A percentile compares a stretch with the other conserved stretches of the same genome.
Evolutionary conservation across 2,888 invertebrate species (phyloP).

Genomic region (Odontocolon sp.): DNA sequence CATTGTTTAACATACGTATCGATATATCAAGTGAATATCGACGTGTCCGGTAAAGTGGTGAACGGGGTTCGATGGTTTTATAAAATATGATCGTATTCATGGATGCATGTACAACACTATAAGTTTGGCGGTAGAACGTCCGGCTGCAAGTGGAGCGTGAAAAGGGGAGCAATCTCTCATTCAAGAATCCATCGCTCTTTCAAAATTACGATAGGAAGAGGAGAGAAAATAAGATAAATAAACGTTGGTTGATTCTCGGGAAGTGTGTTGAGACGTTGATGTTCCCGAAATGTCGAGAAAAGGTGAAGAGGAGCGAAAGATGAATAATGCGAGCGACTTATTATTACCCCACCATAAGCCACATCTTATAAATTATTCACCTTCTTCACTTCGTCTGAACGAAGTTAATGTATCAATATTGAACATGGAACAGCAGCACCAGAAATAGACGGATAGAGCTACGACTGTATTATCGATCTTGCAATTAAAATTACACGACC

Average conservation of each 20-base stretch:
- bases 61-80: neutral
- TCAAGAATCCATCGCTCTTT: conserved; percentile 14
- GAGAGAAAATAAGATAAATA: conserved; percentile 18
- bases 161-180: neutral
- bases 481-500: conserved; percentile 39
- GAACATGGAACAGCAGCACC: conserved; percentile 1
- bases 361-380: conserved; percentile 53
- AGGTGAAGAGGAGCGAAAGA: conserved; percentile 18
- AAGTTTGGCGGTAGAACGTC: neutral
- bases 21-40: conserved; percentile 62
- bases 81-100: conserved; percentile 15
- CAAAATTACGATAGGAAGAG: conserved; percentile 16
- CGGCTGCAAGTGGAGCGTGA: neutral
- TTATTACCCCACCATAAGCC: conserved; percentile 25
- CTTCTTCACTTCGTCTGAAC: neutral
- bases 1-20: conserved; percentile 64
- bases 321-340: conserved; percentile 53
- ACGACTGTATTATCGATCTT: neutral
- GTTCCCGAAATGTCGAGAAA: conserved; percentile 5
- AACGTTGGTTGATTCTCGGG: conserved; percentile 32
- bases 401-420: conserved; percentile 47
- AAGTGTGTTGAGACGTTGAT: conserved; percentile 19
- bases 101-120: neutral
- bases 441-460: neutral
- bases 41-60: conserved; percentile 32